Evolutionary conservation across 2,888 invertebrate species (phyloP), one percentile per base, ranked within the genome.

Genomic region (Chymomyza amoena): DNA sequence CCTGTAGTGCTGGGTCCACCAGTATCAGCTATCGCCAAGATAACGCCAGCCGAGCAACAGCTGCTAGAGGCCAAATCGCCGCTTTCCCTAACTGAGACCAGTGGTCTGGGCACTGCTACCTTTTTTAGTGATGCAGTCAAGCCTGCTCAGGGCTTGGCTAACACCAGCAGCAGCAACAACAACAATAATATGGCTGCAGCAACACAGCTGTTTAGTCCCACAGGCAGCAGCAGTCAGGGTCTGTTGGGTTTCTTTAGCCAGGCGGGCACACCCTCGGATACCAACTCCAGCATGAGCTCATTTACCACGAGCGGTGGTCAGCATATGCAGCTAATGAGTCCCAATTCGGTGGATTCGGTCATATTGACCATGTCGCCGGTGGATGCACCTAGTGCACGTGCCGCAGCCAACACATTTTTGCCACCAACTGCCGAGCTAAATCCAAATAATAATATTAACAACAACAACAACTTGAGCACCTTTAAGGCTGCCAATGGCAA

Each of bases 331-430:
- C 80, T 92, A 16, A 92, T 93, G 70, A 93, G 93, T 80, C 93
- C 93, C 0, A 93, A 93, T 73, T 93, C 93, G 28, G 94, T 94
- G 73, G 94, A 94, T 79, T 94, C 95, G 78, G 94, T 96, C 73
- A 94, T 96, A 73, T 92, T 96, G 66, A 96, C 96, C 90, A 93
- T 96, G 92, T 95, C 96, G 63, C 96, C 96, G 75, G 93, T 94
- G 78, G 92, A 91, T 69, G 79, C 80, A 16, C 81, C 84, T 0
- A 69, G 63, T 0, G 57, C 70, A 4, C 67, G 70, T 0, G 60
- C 56, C 0, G 64, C 57, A 2, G 51, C 59, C 13, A 51, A 51
- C 16, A 32, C 32, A 2, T 32, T 61, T n/a, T 61, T 66, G 54
- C 66, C 66, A 20, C 25, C 13, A 15, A 4, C 28, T 6, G 32